These are phyloP conservation scores for Sebastes dallii DNA, from an alignment of 2,797 vertebrate genomes.

Conservation along the genomic window DNA sequence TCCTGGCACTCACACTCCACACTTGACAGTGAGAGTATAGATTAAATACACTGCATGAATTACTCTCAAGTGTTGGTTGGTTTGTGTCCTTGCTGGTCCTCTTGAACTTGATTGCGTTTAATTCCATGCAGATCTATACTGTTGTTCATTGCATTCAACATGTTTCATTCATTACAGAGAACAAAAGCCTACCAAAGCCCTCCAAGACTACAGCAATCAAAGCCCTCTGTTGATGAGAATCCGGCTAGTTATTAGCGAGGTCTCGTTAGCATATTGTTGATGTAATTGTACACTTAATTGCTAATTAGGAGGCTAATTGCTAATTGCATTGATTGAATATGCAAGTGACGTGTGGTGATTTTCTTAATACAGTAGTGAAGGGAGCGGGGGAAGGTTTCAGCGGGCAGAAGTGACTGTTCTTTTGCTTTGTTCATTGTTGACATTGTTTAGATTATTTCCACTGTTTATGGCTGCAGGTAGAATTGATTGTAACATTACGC, in stretches of 20 bases:
- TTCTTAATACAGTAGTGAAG: constrained; percentile 13
- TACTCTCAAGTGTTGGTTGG: neutral
- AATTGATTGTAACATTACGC: neutral
- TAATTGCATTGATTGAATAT: constrained; percentile 46
- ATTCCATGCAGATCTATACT: neutral
- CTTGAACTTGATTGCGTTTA: neutral
- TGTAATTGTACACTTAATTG: constrained; percentile 52
- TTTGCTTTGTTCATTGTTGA: neutral
- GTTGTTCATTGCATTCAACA: neutral
- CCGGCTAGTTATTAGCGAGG: constrained; percentile 23
- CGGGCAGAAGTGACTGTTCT: neutral
- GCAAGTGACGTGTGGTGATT: constrained; percentile 33
- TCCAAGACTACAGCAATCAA: constrained; percentile 20
- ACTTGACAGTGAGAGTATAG: neutral
- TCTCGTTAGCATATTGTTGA: constrained; percentile 58
- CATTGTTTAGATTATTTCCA: neutral
- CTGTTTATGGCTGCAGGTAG: neutral
- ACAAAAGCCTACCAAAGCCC: neutral
- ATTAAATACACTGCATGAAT: neutral
- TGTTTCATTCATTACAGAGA: constrained; percentile 14
- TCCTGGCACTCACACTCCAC: neutral
- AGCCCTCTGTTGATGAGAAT: constrained; percentile 34
- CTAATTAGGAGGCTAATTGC: constrained; percentile 49
- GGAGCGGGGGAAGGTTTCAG: neutral
- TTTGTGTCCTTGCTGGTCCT: neutral